These are phyloP conservation scores for Ooceraea biroi DNA, from an alignment of 1,140 invertebrate genomes.

Conservation along the genomic window DNA sequence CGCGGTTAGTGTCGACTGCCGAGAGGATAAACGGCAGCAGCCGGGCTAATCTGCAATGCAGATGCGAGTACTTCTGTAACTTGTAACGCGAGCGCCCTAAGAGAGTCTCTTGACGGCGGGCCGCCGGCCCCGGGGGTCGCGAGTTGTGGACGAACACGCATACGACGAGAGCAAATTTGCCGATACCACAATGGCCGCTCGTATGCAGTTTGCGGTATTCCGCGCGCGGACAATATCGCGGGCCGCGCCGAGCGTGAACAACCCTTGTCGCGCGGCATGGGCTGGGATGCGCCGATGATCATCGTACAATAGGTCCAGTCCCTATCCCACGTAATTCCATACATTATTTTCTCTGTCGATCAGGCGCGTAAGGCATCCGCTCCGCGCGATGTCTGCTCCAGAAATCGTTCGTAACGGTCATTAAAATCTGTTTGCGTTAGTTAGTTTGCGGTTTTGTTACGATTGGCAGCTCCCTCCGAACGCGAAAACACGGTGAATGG, in stretches of 20 bases:
- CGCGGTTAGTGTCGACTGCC: conserved; percentile 53
- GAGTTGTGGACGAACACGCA: conserved; percentile 38
- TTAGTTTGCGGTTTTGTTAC: background rate
- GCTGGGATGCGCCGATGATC: background rate
- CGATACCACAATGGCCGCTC: conserved; percentile 45
- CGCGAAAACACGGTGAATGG: background rate
- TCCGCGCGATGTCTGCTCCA: too few species aligned
- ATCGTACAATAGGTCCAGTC: background rate
- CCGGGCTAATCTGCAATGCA: conserved; percentile 59
- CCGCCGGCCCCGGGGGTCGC: conserved; percentile 5
- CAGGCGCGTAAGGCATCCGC: background rate
- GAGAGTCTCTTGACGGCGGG: conserved; percentile 48
- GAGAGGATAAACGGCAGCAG: conserved; percentile 56
- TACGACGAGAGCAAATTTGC: conserved; percentile 54
- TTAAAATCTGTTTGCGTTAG: background rate
- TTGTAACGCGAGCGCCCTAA: conserved; percentile 55
- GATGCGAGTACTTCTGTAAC: conserved; percentile 59
- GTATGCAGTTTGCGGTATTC: conserved; percentile 23
- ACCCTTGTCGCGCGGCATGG: conserved; percentile 27
- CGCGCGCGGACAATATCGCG: conserved; percentile 25
- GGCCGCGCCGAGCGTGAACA: background rate
- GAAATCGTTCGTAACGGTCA: too few species aligned
- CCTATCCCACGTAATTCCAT: background rate
- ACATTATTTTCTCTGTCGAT: background rate
- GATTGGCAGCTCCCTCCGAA: conserved; percentile 6